Base-by-base conservation (phyloP, 2,113 vertebrate species). In the Tachuris rubrigastra region DNA sequence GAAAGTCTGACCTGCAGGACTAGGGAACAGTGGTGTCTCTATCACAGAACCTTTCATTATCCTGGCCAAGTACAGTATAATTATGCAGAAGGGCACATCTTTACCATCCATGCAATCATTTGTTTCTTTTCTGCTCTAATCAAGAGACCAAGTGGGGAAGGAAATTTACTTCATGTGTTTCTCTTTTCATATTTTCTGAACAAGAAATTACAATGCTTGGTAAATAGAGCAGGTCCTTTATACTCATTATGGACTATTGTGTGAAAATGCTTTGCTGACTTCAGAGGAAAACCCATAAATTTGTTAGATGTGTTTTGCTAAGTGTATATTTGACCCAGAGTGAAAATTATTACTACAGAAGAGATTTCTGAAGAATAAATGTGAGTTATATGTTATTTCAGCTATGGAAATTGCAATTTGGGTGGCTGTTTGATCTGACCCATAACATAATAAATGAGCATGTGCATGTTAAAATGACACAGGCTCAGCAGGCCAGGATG, bases 241-340 rank as follows among this genome's bases (percentile, higher is more conserved):
- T 58, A 55, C 63, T 93, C 72, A 42, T 76, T 94, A 69, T 62
- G 56, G 47, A 46, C 86, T 87, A 74, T 49, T 94, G 69, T 91
- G 77, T 91, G 87, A 85, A 96, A 94, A 91, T 76, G 55, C 68
- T 75, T 81, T 75, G 20, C 73, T 75, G 78, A 84, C 77, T 96
- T 86, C 1, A 2, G 52, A 72, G 80, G 37, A 93, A 78, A 79
- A 90, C 72, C 80, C 65, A 42, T 87, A 71, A 67, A 85, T 95
- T 89, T 86, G 59, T 92, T 86, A 78, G 72, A 65, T 80, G 60
- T 80, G 37, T 90, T 93, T 93, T 74, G 59, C 20, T 4, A 95
- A 89, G 39, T 84, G 46, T 69, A 3, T 88, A 66, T 95, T 85
- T 96, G 90, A 88, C 68, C 68, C 19, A 39, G 63, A 81, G 89